Conservation (phyloP, 2,888 invertebrate genomes). For the Agrotis exclamationis region DNA sequence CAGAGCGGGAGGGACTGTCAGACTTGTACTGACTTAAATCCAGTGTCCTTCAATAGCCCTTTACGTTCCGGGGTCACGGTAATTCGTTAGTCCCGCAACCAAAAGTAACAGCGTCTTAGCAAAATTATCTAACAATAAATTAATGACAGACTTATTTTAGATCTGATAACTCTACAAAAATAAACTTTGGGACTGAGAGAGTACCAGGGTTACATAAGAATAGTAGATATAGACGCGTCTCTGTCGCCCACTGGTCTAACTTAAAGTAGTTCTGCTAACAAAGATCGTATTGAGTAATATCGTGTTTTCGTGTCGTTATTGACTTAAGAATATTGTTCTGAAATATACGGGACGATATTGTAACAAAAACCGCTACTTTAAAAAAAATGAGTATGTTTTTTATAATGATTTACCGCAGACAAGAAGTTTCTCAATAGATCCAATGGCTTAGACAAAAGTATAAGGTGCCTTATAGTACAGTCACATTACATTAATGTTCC, state of each 20-base stretch:
- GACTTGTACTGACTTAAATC: no score
- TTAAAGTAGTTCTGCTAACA: conserved; percentile 60
- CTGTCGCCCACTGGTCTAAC: conserved; percentile 53
- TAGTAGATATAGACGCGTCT: conserved; percentile 22
- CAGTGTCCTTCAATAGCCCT: no score
- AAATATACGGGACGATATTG: conserved; percentile 29
- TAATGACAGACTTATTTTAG: no score
- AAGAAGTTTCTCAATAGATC: not conserved
- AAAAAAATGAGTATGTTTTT: not conserved
- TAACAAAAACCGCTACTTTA: not conserved
- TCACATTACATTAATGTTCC: not conserved
- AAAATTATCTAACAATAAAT: not conserved
- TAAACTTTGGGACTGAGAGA: conserved; percentile 4
- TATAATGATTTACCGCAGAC: not conserved
- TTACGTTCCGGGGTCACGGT: no score
- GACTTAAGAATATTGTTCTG: conserved; percentile 39
- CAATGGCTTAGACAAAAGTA: not conserved
- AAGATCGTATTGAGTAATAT: conserved; percentile 54
- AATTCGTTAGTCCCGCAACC: no score
- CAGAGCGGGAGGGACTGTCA: no score
- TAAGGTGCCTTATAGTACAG: not conserved
- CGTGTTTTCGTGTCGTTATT: conserved; percentile 44
- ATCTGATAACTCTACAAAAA: not conserved
- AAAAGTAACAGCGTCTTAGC: not conserved
- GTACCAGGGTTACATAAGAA: conserved; percentile 50